These are phyloP conservation scores for Lithophane leautieri DNA, from an alignment of 2,888 invertebrate species.

Conservation along the genomic window DNA sequence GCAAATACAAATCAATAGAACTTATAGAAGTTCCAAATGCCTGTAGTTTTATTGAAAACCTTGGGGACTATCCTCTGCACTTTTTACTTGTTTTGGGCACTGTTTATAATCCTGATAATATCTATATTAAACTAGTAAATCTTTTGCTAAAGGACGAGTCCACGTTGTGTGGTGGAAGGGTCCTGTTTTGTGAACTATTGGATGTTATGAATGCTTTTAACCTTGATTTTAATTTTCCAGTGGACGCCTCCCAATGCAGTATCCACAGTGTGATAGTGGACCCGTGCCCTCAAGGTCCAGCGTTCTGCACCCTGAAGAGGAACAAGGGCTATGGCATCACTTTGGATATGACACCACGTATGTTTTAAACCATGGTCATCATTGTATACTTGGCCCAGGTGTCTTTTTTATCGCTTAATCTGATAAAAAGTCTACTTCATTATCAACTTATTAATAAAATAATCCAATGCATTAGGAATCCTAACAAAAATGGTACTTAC, in stretches of 20 bases:
- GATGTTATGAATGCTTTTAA: too few relatives aligned
- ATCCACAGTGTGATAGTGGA: conserved; percentile 78
- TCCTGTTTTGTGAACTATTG: neutral
- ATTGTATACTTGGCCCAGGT: neutral
- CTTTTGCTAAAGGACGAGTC: neutral
- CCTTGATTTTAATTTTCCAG: conserved; percentile 61
- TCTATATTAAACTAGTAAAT: neutral
- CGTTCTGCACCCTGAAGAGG: conserved; percentile 76
- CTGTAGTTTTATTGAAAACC: neutral
- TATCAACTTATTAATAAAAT: neutral
- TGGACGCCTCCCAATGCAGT: conserved; percentile 73
- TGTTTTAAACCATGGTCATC: conserved; percentile 58
- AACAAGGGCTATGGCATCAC: conserved; percentile 76
- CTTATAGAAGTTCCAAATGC: neutral
- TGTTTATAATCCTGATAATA: neutral
- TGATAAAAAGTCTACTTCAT: neutral
- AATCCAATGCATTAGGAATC: neutral
- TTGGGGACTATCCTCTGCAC: neutral
- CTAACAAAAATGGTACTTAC: neutral
- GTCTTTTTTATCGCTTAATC: neutral
- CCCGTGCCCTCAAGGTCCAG: conserved; percentile 75
- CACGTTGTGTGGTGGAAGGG: neutral
- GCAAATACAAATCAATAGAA: neutral
- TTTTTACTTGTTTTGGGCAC: neutral
- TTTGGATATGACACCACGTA: conserved; percentile 80